Evolutionary conservation across 2,113 vertebrate genomes (phyloP), one percentile per base, ranked within the genome.

Genomic region (Rhea pennata): DNA sequence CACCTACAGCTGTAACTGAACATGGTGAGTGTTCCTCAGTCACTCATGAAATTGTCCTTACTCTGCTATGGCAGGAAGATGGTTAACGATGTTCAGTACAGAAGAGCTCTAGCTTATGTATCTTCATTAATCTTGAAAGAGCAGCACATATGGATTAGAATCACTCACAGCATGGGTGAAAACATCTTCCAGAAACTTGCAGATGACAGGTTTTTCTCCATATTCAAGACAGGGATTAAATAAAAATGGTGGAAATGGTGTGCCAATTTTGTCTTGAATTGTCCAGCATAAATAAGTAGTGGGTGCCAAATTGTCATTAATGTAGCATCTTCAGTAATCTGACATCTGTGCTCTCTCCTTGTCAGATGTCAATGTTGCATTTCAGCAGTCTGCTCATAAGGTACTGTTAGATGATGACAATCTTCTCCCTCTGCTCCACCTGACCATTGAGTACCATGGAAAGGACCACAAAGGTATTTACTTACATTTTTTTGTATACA

Each of bases 321-420:
- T n/a, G 61, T 16, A 70, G 70, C 24, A 42, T 65, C n/a, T 46
- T 42, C 26, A 50, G 13, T 8, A 20, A 33, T 42, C 21, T 64
- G n/a, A 4, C 61, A 19, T 1, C 48, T 77, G 5, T 87, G 61
- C 50, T 92, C 54, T 95, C 36, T 95, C 10, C 2, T 50, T 74
- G 66, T 51, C 95, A 99, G 99, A 99, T 84, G 99, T 99, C 31
- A 99, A 99, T 2, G 99, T 99, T 92, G 99, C 99, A 2, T 99
- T 99, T 95, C 99, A 99, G 95, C 99, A 99, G 97, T 99, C 99
- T 1, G 99, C 99, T 82, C 99, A 99, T 90, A 99, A 99, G 80
- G 99, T 99, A 10, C 92, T 99, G 24, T 97, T 99, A 59, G 99
- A 99, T 15, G 99, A 99, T 15, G 99, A 99, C 97, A 99, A 99